These are phyloP conservation scores for Cantharis rufa DNA, from an alignment of 2,888 invertebrate species.

Conservation along the genomic window DNA sequence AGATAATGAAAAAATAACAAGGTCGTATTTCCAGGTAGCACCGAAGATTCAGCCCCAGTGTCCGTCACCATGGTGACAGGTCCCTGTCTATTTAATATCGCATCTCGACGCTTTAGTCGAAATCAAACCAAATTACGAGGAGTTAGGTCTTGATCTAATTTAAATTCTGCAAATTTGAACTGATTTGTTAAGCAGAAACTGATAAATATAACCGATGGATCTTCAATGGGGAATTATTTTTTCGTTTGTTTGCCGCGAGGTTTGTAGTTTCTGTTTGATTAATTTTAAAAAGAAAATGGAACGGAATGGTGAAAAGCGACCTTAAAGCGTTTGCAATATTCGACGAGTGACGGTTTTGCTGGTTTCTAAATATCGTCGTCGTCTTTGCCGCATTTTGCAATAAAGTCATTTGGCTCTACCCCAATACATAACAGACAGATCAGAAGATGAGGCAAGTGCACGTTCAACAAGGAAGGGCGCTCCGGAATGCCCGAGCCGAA, in stretches of 20 bases:
- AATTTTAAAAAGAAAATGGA: neutral
- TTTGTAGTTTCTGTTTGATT: neutral
- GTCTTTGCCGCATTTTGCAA: slow-evolving; percentile 36
- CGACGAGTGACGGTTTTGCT: slow-evolving; percentile 34
- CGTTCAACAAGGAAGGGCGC: slow-evolving; percentile 16
- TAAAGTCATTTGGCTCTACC: slow-evolving; percentile 37
- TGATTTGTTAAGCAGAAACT: slow-evolving; percentile 19
- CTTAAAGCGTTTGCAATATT: slow-evolving; percentile 22
- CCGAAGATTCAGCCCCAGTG: slow-evolving; percentile 12
- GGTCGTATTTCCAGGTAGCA: slow-evolving; percentile 34
- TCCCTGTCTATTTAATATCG: slow-evolving; percentile 38
- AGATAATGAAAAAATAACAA: slow-evolving; percentile 29
- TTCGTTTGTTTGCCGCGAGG: neutral
- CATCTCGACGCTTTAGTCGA: slow-evolving; percentile 32
- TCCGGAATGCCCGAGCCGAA: slow-evolving; percentile 1
- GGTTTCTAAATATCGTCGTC: slow-evolving; percentile 35
- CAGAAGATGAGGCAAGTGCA: slow-evolving; percentile 33
- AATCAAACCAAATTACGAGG: slow-evolving; percentile 36
- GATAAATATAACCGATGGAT: slow-evolving; percentile 20
- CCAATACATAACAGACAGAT: slow-evolving; percentile 37
- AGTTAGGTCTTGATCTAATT: slow-evolving; percentile 36
- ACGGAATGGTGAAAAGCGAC: neutral
- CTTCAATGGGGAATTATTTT: neutral
- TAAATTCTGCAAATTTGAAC: slow-evolving; percentile 32
- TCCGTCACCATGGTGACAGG: slow-evolving; percentile 33